phyloP scores from a whole-genome alignment of 1,140 invertebrate species.

The Lysiphlebus fabarum region DNA sequence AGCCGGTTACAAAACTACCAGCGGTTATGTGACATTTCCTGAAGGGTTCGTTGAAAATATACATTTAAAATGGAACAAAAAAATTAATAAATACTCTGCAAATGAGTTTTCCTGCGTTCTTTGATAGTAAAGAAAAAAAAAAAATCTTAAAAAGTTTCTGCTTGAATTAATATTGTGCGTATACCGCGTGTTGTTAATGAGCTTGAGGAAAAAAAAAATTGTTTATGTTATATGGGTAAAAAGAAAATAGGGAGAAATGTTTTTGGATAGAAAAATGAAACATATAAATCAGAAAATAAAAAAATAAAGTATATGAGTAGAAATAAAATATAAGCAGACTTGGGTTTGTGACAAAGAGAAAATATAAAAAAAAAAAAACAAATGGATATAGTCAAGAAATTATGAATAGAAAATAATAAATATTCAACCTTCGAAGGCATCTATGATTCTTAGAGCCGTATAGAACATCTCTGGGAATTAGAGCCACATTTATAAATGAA shows the following conservation, averaged over 20 bases:
- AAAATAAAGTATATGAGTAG: too few species aligned
- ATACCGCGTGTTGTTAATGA: conserved; percentile 6
- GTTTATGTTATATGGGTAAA: neutral
- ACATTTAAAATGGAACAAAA: too few species aligned
- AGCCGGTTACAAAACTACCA: too few species aligned
- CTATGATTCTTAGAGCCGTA: conserved; percentile 16
- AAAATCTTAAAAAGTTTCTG: conserved; percentile 19
- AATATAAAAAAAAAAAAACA: neutral
- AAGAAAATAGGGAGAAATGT: neutral
- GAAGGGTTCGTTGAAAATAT: too few species aligned
- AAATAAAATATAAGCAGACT: conserved; percentile 11
- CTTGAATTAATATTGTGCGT: conserved; percentile 25
- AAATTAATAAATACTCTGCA: too few species aligned
- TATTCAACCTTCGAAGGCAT: conserved; percentile 14
- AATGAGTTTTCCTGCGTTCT: too few species aligned
- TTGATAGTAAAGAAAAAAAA: too few species aligned
- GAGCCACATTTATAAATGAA: conserved; percentile 25
- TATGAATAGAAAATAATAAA: neutral
- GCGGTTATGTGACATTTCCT: too few species aligned
- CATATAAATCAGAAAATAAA: too few species aligned
- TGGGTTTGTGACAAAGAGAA: neutral
- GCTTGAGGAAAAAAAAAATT: conserved; percentile 1
- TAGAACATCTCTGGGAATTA: conserved; percentile 18
- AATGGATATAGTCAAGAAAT: neutral
- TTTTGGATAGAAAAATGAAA: too few species aligned